Evolutionary conservation across 2,113 vertebrate genomes (phyloP).

Genomic region (Varanus komodoensis): DNA sequence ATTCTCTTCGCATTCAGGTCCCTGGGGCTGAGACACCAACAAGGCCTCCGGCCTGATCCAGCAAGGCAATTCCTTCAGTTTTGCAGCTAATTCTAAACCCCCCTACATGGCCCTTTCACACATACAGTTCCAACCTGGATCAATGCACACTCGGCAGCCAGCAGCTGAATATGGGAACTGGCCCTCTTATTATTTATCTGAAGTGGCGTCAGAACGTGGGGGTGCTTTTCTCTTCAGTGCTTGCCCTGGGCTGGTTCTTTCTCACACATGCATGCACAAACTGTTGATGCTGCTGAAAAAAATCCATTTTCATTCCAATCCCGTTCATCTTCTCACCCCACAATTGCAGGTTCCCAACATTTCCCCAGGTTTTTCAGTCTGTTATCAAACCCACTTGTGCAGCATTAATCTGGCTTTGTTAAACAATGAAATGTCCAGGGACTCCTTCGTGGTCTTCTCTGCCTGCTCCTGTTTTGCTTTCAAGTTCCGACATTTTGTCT

Average conservation of each 20-base stretch:
- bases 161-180: too few relatives aligned
- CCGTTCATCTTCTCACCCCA: background rate
- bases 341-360: background rate
- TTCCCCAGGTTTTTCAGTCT: too few relatives aligned
- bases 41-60: background rate
- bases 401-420: background rate
- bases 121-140: too few relatives aligned
- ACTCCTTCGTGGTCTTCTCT: too few relatives aligned
- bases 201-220: background rate
- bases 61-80: background rate
- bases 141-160: too few relatives aligned
- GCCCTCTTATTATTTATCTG: too few relatives aligned
- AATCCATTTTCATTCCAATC: background rate
- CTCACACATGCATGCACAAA: background rate
- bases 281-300: too few relatives aligned
- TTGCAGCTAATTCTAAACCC: background rate
- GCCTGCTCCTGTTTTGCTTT: too few relatives aligned
- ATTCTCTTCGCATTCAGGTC: background rate
- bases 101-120: background rate
- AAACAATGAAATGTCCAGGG: background rate
- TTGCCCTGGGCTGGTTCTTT: background rate
- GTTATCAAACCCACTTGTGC: background rate
- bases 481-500: too few relatives aligned
- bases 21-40: background rate
- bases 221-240: background rate